phyloP scores from a whole-genome alignment of 1,140 invertebrate genomes.

The Aricia agestis region DNA sequence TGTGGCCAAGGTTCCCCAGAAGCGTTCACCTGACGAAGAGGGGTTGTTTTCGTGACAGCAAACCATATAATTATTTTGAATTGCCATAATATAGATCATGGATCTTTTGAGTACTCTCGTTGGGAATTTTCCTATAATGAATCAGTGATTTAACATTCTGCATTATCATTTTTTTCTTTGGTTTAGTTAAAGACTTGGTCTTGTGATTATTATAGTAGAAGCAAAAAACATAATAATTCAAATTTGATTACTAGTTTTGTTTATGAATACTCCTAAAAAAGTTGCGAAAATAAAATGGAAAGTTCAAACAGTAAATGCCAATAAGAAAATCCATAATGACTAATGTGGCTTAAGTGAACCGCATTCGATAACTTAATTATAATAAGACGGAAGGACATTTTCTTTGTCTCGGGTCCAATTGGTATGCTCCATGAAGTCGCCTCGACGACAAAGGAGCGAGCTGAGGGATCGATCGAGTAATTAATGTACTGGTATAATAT shows the following conservation, averaged over 20 bases:
- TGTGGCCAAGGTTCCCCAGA: constrained; percentile 29
- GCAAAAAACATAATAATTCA: too few species aligned
- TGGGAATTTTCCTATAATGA: too few species aligned
- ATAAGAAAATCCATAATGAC: too few species aligned
- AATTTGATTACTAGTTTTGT: too few species aligned
- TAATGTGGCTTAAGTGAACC: neutral
- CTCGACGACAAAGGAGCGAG: neutral
- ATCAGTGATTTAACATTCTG: too few species aligned
- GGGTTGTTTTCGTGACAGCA: constrained; percentile 32
- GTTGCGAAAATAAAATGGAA: too few species aligned
- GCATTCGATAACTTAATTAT: constrained; percentile 9
- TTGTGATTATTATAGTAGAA: too few species aligned
- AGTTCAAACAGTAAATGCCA: too few species aligned
- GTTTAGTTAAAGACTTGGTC: too few species aligned
- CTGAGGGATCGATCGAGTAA: neutral
- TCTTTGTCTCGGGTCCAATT: constrained; percentile 6
- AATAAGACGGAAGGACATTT: neutral
- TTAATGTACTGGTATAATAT: constrained; percentile 3
- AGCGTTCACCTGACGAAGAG: constrained; percentile 33
- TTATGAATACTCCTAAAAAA: too few species aligned
- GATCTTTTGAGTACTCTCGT: too few species aligned
- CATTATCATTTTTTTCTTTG: too few species aligned
- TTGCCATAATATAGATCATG: constrained; percentile 29
- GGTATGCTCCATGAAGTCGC: constrained; percentile 8
- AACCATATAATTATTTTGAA: constrained; percentile 34